These are phyloP conservation scores for Metridium senile DNA, from an alignment of 92 coral and sea anemone species.

Conservation along the genomic window DNA sequence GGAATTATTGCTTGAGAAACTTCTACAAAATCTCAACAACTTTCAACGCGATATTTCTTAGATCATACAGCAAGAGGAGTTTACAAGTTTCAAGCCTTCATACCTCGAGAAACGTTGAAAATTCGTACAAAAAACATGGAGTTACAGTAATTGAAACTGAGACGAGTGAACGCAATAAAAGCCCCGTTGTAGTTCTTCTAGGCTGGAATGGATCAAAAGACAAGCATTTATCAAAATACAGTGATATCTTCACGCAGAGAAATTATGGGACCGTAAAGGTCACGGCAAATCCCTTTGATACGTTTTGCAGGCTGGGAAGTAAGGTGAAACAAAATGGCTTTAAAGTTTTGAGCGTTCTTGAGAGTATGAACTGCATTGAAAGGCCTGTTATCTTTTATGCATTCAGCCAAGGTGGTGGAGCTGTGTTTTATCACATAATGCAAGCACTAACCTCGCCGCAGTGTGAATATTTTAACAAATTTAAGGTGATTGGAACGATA, in stretches of 20 bases:
- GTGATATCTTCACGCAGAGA: slow-evolving; percentile 12
- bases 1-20: too few species aligned
- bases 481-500: slow-evolving; percentile 73
- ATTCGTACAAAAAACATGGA: not conserved
- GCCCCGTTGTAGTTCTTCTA: slow-evolving; percentile 84
- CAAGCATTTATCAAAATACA: slow-evolving; percentile 60
- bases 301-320: slow-evolving; percentile 60
- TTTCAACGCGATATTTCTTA: too few species aligned
- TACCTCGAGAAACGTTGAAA: slow-evolving; percentile 7
- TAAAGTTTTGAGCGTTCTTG: slow-evolving; percentile 52
- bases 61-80: too few species aligned
- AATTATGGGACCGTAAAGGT: slow-evolving; percentile 41
- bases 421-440: slow-evolving; percentile 61
- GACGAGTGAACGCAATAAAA: slow-evolving; percentile 1
- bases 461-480: slow-evolving; percentile 39
- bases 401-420: slow-evolving; percentile 82
- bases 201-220: slow-evolving; percentile 92
- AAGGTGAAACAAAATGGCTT: slow-evolving; percentile 68
- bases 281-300: slow-evolving; percentile 56
- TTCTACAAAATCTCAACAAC: too few species aligned
- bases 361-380: slow-evolving; percentile 42
- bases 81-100: slow-evolving; percentile 4
- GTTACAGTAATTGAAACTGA: slow-evolving; percentile 8
- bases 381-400: slow-evolving; percentile 67
- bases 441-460: slow-evolving; percentile 65